Evolutionary conservation across 1,140 invertebrate species (phyloP).

Genomic region (Aphaenogaster ashmeadi): DNA sequence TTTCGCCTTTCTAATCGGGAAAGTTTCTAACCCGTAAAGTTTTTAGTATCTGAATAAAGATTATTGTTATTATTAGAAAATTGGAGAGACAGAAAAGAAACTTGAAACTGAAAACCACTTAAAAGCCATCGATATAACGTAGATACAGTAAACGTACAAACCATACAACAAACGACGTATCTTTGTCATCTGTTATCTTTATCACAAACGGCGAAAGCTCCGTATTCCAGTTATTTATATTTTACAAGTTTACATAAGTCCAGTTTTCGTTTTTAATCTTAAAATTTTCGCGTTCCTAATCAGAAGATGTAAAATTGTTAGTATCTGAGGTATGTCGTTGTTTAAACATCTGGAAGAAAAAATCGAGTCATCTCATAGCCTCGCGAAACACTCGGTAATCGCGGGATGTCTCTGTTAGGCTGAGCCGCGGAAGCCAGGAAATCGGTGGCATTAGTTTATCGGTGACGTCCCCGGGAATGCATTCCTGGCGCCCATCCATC

Average conservation of each 20-base stretch:
- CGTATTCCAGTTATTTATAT: neutral
- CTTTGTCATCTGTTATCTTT: neutral
- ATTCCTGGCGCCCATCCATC: slow-evolving; percentile 42
- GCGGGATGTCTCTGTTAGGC: neutral
- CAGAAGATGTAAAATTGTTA: neutral
- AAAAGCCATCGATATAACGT: neutral
- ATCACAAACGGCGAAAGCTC: neutral
- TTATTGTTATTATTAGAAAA: too few relatives aligned
- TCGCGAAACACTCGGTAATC: neutral
- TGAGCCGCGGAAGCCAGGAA: slow-evolving; percentile 20
- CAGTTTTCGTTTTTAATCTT: neutral
- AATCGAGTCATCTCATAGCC: neutral
- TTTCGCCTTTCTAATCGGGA: neutral
- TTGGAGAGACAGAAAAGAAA: neutral
- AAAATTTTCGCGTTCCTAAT: neutral
- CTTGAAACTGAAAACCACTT: neutral
- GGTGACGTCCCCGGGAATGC: neutral
- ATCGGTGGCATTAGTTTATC: slow-evolving; percentile 47
- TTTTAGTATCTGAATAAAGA: too few relatives aligned
- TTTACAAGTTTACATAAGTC: neutral
- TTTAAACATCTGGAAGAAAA: slow-evolving; percentile 5
- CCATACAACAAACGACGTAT: too few relatives aligned
- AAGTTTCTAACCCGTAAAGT: neutral
- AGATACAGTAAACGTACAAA: neutral
- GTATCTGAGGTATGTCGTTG: too few relatives aligned